phyloP scores from a whole-genome alignment of 2,113 vertebrate genomes.

The Scomber japonicus region DNA sequence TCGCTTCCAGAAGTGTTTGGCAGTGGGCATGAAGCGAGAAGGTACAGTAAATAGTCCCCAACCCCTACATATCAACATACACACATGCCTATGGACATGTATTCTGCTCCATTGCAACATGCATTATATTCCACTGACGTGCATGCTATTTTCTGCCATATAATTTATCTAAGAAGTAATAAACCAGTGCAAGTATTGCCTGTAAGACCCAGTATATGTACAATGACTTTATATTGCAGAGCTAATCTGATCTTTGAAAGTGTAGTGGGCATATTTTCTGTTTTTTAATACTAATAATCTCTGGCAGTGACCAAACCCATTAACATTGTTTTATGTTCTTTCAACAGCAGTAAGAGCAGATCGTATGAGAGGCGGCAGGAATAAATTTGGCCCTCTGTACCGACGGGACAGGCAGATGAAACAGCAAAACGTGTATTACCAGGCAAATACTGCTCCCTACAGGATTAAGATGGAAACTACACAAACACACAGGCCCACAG shows the following conservation, averaged over 20 bases:
- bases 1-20: conserved; percentile 87
- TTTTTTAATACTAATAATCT: background rate
- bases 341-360: conserved; percentile 85
- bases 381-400: conserved; percentile 87
- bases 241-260: conserved; percentile 1
- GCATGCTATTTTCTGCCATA: conserved; percentile 16
- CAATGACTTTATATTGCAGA: conserved; percentile 4
- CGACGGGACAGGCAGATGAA: conserved; percentile 85
- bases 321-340: conserved; percentile 21
- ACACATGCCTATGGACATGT: background rate
- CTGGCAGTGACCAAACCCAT: background rate
- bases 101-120: conserved; percentile 10
- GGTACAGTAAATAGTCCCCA: conserved; percentile 67
- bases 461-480: conserved; percentile 79
- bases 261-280: background rate
- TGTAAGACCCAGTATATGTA: conserved; percentile 57
- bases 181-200: conserved; percentile 55
- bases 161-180: conserved; percentile 70
- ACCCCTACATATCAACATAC: background rate
- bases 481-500: conserved; percentile 49
- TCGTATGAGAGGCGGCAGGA: conserved; percentile 87
- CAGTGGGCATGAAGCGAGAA: conserved; percentile 88
- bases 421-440: conserved; percentile 72
- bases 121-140: conserved; percentile 29
- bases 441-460: conserved; percentile 64